Base-by-base conservation (phyloP, 1,140 invertebrate genomes). In the Drosophila azteca region DNA sequence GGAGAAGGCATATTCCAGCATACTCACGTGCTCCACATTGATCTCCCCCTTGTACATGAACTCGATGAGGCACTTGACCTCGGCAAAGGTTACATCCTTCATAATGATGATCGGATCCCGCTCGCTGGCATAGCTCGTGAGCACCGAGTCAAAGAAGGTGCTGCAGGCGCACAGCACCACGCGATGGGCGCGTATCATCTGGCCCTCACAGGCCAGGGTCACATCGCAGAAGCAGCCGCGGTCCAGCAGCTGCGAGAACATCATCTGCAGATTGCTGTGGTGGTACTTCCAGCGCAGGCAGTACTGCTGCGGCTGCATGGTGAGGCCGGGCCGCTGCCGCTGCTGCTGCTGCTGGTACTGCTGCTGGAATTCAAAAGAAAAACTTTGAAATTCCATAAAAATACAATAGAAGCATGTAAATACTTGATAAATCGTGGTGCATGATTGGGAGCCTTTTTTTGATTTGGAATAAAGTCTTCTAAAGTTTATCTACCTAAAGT, bases 21-120 rank as follows among this genome's bases (percentile, higher is more conserved):
- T 13, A 75, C 82, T 78, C 11, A 85, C 82, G 44, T 85, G 97
- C 91, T 97, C 96, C 67, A 98, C 97, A 93, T 97, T 98, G 89
- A 98, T 98, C 94, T 98, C 97, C 75, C 97, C 97, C 91, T 97
- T 97, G 92, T 98, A 98, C 97, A 98, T 98, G 91, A 98, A 98
- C 90, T 97, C 96, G 57, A 98, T 96, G 54, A 98, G 94, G 49
- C 95, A 96, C 93, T 96, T 96, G 70, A 97, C 95, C 92, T 97
- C 96, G 64, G 94, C 93, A 92, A 95, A 97, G 92, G 95, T 96
- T 59, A 96, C 95, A 92, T 97, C 96, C 92, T 96, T 96, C 92
- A 97, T 94, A 71, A 97, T 96, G 53, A 97, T 94, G 71, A 97
- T 96, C 51, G 96, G 96, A 92, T 96, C 95, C 80, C 96, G 96